Evolutionary conservation across 2,888 invertebrate genomes (phyloP).

Genomic region (Scaptomyza parva): DNA sequence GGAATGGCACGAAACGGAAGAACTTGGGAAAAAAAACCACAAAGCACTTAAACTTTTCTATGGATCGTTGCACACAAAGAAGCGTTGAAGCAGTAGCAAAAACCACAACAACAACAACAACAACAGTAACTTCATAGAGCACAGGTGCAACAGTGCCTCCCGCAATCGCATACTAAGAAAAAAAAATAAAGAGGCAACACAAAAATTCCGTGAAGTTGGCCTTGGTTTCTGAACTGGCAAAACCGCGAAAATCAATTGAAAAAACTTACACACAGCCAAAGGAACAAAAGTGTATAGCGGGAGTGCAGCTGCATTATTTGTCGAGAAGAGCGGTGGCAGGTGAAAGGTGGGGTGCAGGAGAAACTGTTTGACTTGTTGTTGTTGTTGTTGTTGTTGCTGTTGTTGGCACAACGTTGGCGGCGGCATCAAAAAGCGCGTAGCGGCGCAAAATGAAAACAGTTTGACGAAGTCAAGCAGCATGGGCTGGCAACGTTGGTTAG

Average conservation of each 20-base stretch:
- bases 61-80: slow-evolving; percentile 73
- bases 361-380: slow-evolving; percentile 69
- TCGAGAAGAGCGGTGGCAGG: neutral
- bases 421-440: slow-evolving; percentile 79
- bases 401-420: slow-evolving; percentile 47
- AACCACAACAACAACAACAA: slow-evolving; percentile 26
- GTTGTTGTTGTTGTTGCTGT: slow-evolving; percentile 3
- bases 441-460: slow-evolving; percentile 79
- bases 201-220: slow-evolving; percentile 33
- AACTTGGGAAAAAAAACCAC: slow-evolving; percentile 55
- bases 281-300: slow-evolving; percentile 44
- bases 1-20: slow-evolving; percentile 20
- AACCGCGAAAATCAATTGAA: slow-evolving; percentile 81
- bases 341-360: neutral
- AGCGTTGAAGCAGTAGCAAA: slow-evolving; percentile 71
- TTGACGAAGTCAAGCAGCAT: slow-evolving; percentile 60
- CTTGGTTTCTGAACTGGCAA: slow-evolving; percentile 65
- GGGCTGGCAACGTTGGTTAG: neutral
- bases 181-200: slow-evolving; percentile 6
- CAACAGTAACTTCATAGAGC: slow-evolving; percentile 9
- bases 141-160: slow-evolving; percentile 66
- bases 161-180: no score
- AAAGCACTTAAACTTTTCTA: slow-evolving; percentile 79
- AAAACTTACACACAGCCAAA: slow-evolving; percentile 53
- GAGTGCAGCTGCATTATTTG: slow-evolving; percentile 20